Evolutionary conservation across 2,113 vertebrate species (phyloP), one percentile per base, ranked within the genome.

Genomic region (Cygnus atratus): DNA sequence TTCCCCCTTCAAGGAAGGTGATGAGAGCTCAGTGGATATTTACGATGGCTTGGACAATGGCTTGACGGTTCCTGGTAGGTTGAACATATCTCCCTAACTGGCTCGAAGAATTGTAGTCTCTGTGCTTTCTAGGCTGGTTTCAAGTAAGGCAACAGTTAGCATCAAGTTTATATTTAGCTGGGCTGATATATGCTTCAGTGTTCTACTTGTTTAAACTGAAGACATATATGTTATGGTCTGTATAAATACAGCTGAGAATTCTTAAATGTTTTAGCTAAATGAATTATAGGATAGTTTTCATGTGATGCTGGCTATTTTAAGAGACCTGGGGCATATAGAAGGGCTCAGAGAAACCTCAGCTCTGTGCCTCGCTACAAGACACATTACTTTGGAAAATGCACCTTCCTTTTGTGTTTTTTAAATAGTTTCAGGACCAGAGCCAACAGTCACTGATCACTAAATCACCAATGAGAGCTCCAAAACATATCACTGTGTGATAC

Each of bases 11-110:
- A 97, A 90, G 95, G 97, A 98, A 92, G 96, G 90, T 90, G 98
- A 98, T 93, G 99, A 99, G 96, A 98, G 98, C 78, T 99, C 99
- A 13, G 97, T 99, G 97, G 99, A 99, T 97, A 99, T 99, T 95
- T 99, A 99, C 15, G 99, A 98, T 92, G 99, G 98, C n/a, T 97
- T 99, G 97, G 99, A 98, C 90, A 97, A 35, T 78, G 74, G 95
- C 79, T 63, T 91, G 84, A 25, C 81, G 6, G 86, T 90, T 97
- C 67, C 97, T 96, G 97, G 98, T 98, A 97, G 62, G 97, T 88
- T 82, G 72, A 54, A 35, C 76, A 18, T 58, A 22, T 70, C 50
- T 73, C 55, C 13, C 41, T 83, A 10, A 28, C 65, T 88, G 76
- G 7, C 35, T 76, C 90, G 28, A 52, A 54, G 9, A 6, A 2